These are phyloP conservation scores for Brachypteracias leptosomus DNA, from an alignment of 2,113 vertebrate genomes.

Conservation along the genomic window DNA sequence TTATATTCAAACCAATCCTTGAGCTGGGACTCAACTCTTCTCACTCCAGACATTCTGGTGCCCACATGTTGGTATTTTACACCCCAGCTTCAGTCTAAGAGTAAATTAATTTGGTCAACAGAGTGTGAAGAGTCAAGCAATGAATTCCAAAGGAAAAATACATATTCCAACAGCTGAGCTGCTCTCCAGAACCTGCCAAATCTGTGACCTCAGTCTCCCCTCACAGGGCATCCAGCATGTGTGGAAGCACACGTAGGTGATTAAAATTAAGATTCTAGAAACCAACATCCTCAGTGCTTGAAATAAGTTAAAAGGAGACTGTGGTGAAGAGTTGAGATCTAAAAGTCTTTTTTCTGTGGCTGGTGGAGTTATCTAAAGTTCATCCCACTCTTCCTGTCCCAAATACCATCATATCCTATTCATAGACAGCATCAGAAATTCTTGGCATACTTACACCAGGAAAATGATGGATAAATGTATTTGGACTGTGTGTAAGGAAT, in stretches of 20 bases:
- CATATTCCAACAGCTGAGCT: not conserved
- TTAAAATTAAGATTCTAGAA: not conserved
- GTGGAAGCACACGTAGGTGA: not conserved
- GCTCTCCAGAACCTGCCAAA: not conserved
- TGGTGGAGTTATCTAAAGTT: not conserved
- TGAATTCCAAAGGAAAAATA: not conserved
- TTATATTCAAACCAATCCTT: not conserved
- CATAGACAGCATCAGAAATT: not conserved
- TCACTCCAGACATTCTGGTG: not conserved
- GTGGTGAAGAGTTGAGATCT: not conserved
- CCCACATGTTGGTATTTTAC: not conserved
- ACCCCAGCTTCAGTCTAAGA: not conserved
- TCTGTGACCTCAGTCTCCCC: not conserved
- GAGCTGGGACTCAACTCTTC: not conserved
- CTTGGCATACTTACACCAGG: not conserved
- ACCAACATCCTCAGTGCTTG: not conserved
- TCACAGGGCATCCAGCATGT: not conserved
- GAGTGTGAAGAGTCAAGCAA: not conserved
- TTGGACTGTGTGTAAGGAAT: not conserved
- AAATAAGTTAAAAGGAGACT: not conserved
- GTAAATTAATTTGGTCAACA: not conserved
- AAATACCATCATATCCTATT: not conserved
- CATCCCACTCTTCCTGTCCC: not conserved
- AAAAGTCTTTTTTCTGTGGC: not conserved
- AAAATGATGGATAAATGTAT: not conserved